These are phyloP conservation scores for Pholis gunnellus DNA, from an alignment of 2,113 vertebrate species.

Conservation along the genomic window DNA sequence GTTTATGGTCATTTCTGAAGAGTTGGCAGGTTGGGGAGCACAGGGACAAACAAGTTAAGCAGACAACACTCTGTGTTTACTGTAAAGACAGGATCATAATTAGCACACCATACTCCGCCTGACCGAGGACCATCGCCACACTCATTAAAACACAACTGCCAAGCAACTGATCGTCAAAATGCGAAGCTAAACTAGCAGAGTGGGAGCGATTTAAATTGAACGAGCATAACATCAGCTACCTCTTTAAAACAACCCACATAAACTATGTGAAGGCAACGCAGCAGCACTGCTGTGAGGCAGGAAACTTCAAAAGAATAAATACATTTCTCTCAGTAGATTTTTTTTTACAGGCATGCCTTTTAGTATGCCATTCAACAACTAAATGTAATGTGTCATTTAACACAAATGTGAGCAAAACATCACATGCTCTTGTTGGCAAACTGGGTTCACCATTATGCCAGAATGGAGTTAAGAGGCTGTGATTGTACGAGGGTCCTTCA, in stretches of 20 bases:
- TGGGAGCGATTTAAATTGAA: conserved; percentile 36
- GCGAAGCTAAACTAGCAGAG: conserved; percentile 41
- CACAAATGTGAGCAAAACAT: background rate
- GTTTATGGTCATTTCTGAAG: conserved; percentile 36
- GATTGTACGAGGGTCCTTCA: conserved; percentile 31
- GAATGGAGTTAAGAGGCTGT: conserved; percentile 20
- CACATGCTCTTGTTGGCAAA: conserved; percentile 24
- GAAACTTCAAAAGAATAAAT: conserved; percentile 14
- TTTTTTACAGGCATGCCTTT: background rate
- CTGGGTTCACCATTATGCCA: conserved; percentile 16
- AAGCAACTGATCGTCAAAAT: conserved; percentile 44
- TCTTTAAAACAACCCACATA: conserved; percentile 4
- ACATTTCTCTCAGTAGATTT: background rate
- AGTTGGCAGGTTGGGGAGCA: conserved; percentile 21
- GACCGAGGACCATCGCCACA: conserved; percentile 28
- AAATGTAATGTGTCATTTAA: background rate
- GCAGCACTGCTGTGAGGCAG: background rate
- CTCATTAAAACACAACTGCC: conserved; percentile 71
- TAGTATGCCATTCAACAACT: background rate
- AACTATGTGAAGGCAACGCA: background rate
- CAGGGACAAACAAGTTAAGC: conserved; percentile 23
- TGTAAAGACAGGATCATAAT: conserved; percentile 57
- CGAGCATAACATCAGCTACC: conserved; percentile 10
- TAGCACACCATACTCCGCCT: conserved; percentile 26
- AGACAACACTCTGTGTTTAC: conserved; percentile 12